Evolutionary conservation across 2,797 vertebrate species (phyloP), one percentile per base, ranked within the genome.

Genomic region (Carduelis carduelis): DNA sequence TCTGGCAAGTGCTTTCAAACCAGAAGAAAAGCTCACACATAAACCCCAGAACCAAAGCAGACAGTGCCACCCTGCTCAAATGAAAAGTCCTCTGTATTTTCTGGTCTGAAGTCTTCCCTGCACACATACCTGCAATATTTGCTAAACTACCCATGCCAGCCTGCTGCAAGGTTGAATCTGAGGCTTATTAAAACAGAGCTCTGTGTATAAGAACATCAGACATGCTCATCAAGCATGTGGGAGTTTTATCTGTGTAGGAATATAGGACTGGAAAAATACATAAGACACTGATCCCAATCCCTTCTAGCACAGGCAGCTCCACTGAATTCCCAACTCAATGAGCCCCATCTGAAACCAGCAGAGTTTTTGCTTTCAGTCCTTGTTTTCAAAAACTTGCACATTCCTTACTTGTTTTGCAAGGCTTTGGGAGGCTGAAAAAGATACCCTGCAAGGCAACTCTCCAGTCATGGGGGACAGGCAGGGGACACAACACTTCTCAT

Each of bases 21-120:
- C 71, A 81, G 69, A 68, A 89, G 35, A 89, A 92, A 91, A 92
- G 60, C 88, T 89, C 92, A 35, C 26, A 87, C 63, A 70, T 17
- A 94, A 93, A 69, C 4, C 84, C 43, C 64, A 95, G 46, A 87
- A 53, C 28, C 0, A 0, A 88, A 56, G 55, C 53, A 87, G 65
- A 64, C 0, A 0, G 71, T 77, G 89, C 68, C 89, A 91, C 50
- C 6, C 65, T 64, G 59, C 56, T 80, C 49, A 47, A 44, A 80
- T 87, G 53, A 91, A 92, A 93, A 83, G 61, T 49, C n/a, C 46
- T 32, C 39, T 88, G 46, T 88, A 24, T 87, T 78, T 87, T 50
- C 81, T 74, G 30, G 9, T 43, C 63, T 77, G 0, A 90, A 80
- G 22, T 18, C 63, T 74, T 83, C 68, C 53, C 43, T 75, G 50